Evolutionary conservation across 2,888 invertebrate genomes (phyloP), one percentile per base, ranked within the genome.

Genomic region (Aricia artaxerxes): DNA sequence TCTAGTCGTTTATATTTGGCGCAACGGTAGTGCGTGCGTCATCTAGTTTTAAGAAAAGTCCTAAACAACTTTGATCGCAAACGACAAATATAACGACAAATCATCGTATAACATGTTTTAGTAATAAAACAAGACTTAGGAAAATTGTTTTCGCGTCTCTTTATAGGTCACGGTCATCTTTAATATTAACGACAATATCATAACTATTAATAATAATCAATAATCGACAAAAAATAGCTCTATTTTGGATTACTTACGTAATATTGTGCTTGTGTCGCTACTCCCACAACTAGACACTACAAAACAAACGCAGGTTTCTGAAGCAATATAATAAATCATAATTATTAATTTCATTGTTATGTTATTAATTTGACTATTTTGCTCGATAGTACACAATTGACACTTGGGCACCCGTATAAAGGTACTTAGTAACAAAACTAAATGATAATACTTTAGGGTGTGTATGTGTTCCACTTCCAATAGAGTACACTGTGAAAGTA

Each of bases 201-300:
- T 38, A 38, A 38, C 69, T 69, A 69, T 69, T 38, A 69, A 16
- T 69, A 69, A 57, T 16, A 57, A 57, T 64, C 31, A 64, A 69
- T 38, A 35, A 69, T 69, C 35, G 35, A 31, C 61, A 35, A 69
- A 69, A 69, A 35, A 69, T 69, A 69, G 1, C 35, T 69, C 31
- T 35, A 35, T 61, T 61, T 61, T n/a, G n/a, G 61, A 61, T 24
- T 31, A 31, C 16, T 69, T 69, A 69, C 69, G 69, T 69, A 69
- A 69, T 69, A 1, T 69, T 38, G 13, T 69, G 16, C 35, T 2
- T 0, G 11, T 9, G 1, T 35, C 1, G 35, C 35, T 35, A 31
- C 35, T 16, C 69, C 35, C 13, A 69, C 69, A 38, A 38, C 69
- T 35, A 24, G 24, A 24, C 24, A 24, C 31, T 61, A 61, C 24